Conservation (phyloP, 2,797 vertebrate species). For the Amblyopsis hoosieri region DNA sequence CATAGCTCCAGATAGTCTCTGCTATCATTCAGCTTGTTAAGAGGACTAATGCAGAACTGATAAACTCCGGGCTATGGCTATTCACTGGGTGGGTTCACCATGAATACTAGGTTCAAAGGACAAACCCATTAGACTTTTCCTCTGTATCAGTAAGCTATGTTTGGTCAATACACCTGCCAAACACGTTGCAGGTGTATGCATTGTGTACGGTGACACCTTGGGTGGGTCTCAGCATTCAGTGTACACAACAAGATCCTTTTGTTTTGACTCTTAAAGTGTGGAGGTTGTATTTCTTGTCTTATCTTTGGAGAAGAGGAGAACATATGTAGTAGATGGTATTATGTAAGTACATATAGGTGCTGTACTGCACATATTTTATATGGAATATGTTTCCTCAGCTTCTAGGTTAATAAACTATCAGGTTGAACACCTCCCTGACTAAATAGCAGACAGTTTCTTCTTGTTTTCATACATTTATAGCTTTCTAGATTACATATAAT, state of each 20-base stretch:
- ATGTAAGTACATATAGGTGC: background rate
- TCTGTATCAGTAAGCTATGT: conserved; percentile 45
- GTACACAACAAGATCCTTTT: conserved; percentile 41
- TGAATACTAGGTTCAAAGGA: conserved; percentile 45
- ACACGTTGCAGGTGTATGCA: conserved; percentile 13
- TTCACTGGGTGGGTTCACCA: conserved; percentile 21
- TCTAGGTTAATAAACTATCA: conserved; percentile 21
- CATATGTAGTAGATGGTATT: background rate
- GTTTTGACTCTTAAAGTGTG: conserved; percentile 44
- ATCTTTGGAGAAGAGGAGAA: conserved; percentile 39
- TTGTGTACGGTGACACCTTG: conserved; percentile 30
- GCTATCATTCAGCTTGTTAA: conserved; percentile 34
- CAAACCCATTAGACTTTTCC: conserved; percentile 45
- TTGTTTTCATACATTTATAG: conserved; percentile 47
- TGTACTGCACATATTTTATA: conserved; percentile 24
- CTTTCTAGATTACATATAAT: conserved; percentile 38
- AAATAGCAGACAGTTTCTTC: conserved; percentile 56
- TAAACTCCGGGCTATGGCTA: conserved; percentile 6
- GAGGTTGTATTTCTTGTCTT: conserved; percentile 29
- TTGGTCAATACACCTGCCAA: conserved; percentile 35
- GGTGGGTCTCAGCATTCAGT: conserved; percentile 16
- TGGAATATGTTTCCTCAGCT: conserved; percentile 49
- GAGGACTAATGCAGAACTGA: conserved; percentile 19
- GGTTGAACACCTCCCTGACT: conserved; percentile 49
- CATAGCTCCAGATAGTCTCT: conserved; percentile 22